Base-by-base conservation (phyloP, 92 coral and sea anemone genomes). In the Paramuricea clavata region DNA sequence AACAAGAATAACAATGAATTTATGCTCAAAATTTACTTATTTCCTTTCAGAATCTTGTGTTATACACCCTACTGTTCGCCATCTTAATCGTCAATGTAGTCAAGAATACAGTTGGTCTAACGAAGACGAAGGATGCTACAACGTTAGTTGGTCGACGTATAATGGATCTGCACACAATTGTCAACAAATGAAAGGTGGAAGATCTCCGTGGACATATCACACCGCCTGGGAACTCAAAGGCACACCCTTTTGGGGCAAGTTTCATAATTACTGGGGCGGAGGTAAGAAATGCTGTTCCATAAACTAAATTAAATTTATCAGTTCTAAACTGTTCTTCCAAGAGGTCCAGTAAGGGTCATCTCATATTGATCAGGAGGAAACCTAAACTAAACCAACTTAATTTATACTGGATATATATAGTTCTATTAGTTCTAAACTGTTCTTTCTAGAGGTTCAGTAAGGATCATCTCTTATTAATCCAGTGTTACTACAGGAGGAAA, bases 191-290 rank as follows among this genome's bases (percentile, higher is more conserved):
- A 15, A 64, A n/a, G 42, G 82, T 25, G 65, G 36, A 27, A 26
- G 73, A 69, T 88, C 91, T 26, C 91, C 97, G 21, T 95, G 98
- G 98, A 81, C 69, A 0, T 92, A 90, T 75, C 95, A 93, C 64
- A 85, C 95, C 19, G 97, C 95, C 22, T 73, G 83, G 26, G 90
- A 95, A 30, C 70, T 95, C 60, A 85, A 89, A 35, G 94, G 97
- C 7, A 93, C 64, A 70, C 95, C 98, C 0, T 95, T 93, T 85
- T 95, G 98, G 98, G 98, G 98, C 21, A 90, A 91, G 87, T 91
- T 93, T 81, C 95, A 94, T 39, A 95, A 95, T 15, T 95, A 95
- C 76, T 78, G 90, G 74, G 97, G 97, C 12, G 98, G 98, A 90
- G 98, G 98, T 95, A 33, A 42, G 87, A 39, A 23, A 12, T 5